Evolutionary conservation across 2,797 vertebrate genomes (phyloP), one percentile per base, ranked within the genome.

Genomic region (Acrossocheilus fasciatus): DNA sequence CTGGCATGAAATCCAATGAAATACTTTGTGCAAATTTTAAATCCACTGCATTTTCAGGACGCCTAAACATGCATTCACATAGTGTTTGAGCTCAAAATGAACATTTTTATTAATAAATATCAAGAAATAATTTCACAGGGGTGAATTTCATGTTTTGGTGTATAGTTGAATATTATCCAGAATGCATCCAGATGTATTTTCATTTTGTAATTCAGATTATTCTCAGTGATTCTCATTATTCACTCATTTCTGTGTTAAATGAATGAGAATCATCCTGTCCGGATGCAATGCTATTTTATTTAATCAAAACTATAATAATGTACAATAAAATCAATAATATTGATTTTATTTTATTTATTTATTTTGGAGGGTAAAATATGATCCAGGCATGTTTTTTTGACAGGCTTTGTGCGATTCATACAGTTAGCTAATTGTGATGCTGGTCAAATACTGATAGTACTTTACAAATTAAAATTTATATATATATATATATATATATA

Each of bases 1-100:
- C 80, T 93, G 89, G 86, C 92, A 92, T 93, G 90, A 93, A 93
- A 93, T 89, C n/a, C 36, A 64, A 76, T 74, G 41, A n/a, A 39
- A 62, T 36, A 50, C 41, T 23, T 15, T 14, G 39, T 43, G 17
- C 11, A 12, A 15, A 34, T 34, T 1, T 34, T 2, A 1, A 14
- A 23, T 54, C 23, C 14, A 14, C 0, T 4, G 1, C 0, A 6
- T 41, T 68, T 78, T 34, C 20, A 50, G 52, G 39, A 43, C 0
- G 2, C 57, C 34, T 74, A 47, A 30, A 74, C 34, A 43, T 43
- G 6, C 9, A 17, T 80, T 80, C 41, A 59, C 12, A 9, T 5
- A 9, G 17, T 34, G 9, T 52, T 54, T 36, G 36, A 76, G 17
- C 9, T 34, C 43, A 47, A 26, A 45, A 26, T 47, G 10, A 1